Evolutionary conservation across 1,140 invertebrate genomes (phyloP).

Genomic region (Tetraneura akinire): DNA sequence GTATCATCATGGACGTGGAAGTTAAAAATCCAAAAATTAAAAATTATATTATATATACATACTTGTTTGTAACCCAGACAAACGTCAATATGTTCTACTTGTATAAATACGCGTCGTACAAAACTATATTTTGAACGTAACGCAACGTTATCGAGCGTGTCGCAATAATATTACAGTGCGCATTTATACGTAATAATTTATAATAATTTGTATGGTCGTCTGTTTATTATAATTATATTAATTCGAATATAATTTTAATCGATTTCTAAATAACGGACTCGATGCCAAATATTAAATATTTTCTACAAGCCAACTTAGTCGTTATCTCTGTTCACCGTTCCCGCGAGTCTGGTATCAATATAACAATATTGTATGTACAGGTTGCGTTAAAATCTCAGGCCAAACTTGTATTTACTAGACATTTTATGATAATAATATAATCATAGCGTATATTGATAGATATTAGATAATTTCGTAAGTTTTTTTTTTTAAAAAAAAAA

Average conservation of each 20-base stretch:
- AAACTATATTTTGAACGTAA: neutral
- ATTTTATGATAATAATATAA: no score
- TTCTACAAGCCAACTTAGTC: neutral
- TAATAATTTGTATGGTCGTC: no score
- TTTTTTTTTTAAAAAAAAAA: no score
- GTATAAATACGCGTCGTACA: no score
- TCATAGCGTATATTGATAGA: no score
- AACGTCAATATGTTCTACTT: no score
- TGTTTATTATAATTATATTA: neutral
- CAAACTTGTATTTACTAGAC: no score
- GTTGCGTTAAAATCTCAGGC: neutral
- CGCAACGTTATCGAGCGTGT: neutral
- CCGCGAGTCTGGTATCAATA: neutral
- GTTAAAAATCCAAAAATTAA: no score
- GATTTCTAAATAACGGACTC: neutral
- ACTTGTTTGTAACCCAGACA: no score
- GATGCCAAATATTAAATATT: neutral
- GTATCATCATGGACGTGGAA: no score
- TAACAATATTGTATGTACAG: neutral
- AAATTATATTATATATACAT: no score
- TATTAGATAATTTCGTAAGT: no score
- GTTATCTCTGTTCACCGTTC: neutral
- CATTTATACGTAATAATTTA: neutral
- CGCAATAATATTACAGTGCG: neutral
- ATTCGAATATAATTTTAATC: neutral